A percentile compares a stretch with the other conserved stretches of the same genome.
These are phyloP conservation scores for Eueides isabella DNA, from an alignment of 1,140 invertebrate species.

Conservation along the genomic window DNA sequence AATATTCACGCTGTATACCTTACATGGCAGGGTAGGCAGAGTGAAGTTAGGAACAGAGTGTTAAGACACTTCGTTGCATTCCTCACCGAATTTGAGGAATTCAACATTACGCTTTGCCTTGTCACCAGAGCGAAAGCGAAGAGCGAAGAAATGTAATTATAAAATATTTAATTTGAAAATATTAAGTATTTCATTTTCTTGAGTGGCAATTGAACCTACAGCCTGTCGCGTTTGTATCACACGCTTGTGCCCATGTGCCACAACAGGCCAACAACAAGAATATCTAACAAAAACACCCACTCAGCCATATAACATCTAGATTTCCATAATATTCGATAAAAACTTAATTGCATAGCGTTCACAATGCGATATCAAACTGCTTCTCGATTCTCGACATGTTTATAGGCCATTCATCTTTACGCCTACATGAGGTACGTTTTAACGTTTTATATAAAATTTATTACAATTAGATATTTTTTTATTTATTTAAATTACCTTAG, in stretches of 20 bases:
- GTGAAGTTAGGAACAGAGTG: too few relatives aligned
- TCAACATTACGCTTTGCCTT: too few relatives aligned
- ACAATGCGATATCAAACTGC: slow-evolving; percentile 27
- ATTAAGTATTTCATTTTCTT: too few relatives aligned
- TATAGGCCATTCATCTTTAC: slow-evolving; percentile 59
- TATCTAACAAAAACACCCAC: background rate
- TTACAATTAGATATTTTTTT: background rate
- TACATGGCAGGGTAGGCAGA: too few relatives aligned
- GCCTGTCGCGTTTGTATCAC: background rate
- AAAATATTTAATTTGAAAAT: too few relatives aligned
- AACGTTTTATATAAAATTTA: background rate
- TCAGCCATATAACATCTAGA: background rate
- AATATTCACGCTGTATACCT: too few relatives aligned
- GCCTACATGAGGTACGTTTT: slow-evolving; percentile 41
- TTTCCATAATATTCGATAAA: slow-evolving; percentile 5
- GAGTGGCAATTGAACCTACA: background rate
- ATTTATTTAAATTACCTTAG: background rate
- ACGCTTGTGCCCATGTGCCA: background rate
- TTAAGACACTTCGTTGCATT: too few relatives aligned
- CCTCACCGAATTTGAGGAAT: too few relatives aligned
- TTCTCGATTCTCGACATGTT: slow-evolving; percentile 52
- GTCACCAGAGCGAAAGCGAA: too few relatives aligned
- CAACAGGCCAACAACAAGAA: background rate
- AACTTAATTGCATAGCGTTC: background rate
- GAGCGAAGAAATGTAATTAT: too few relatives aligned